Evolutionary conservation across 92 coral and sea anemone genomes (phyloP).

Genomic region (Nematostella vectensis): DNA sequence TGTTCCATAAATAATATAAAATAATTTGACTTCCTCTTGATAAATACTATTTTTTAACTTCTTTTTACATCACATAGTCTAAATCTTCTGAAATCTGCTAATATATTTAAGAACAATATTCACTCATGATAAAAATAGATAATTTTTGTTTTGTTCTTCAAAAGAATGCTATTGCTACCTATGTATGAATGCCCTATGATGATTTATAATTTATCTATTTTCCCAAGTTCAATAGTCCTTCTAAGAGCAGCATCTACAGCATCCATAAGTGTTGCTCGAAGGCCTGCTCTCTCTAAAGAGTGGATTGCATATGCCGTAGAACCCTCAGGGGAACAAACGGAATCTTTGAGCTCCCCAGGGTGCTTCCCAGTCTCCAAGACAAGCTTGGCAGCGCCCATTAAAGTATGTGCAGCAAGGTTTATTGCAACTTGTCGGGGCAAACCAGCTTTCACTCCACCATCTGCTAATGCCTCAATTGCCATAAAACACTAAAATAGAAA

Average conservation of each 20-base stretch:
- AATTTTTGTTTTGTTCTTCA: too few species aligned
- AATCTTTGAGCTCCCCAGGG: constrained; percentile 45
- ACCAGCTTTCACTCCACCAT: constrained; percentile 47
- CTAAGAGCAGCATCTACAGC: constrained; percentile 34
- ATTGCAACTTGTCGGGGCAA: constrained; percentile 29
- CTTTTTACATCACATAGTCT: too few species aligned
- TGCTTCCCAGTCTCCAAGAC: constrained; percentile 32
- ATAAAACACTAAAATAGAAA: constrained; percentile 23
- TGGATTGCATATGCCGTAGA: constrained; percentile 41
- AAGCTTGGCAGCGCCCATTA: constrained; percentile 37
- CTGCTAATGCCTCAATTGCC: constrained; percentile 45
- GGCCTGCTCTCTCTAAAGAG: constrained; percentile 41
- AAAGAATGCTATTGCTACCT: too few species aligned
- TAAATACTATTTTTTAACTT: too few species aligned
- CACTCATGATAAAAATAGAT: too few species aligned
- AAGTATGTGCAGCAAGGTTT: constrained; percentile 41
- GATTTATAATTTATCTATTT: background rate
- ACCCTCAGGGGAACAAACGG: constrained; percentile 41
- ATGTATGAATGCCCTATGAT: too few species aligned
- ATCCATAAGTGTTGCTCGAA: constrained; percentile 44
- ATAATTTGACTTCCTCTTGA: too few species aligned
- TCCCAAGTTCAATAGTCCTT: constrained; percentile 20
- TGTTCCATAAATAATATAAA: too few species aligned
- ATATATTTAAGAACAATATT: too few species aligned
- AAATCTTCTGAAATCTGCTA: too few species aligned